Evolutionary conservation across 2,888 invertebrate species (phyloP), one percentile per base, ranked within the genome.

Genomic region (Patella caerulea): DNA sequence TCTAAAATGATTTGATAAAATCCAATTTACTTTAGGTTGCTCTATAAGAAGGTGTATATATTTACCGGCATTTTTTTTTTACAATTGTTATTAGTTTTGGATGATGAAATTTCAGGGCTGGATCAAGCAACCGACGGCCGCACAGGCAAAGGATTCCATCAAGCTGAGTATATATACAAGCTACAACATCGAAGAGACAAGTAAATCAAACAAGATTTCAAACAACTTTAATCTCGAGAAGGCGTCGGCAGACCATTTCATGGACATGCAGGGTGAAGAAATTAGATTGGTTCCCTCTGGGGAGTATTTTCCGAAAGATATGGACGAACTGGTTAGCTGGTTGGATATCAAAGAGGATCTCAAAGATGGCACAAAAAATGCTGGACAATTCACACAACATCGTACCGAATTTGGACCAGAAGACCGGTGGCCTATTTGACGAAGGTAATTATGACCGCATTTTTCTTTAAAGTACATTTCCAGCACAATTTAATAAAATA

Each of bases 351-450:
- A 81, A 78, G 83, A 59, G 34, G 79, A 76, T 15, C 55, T 72
- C 70, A 78, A 84, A 75, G 70, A 59, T 78, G 77, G 73, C 65
- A 76, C 71, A 70, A 81, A 84, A 19, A 76, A 79, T 72, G 72
- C 73, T 71, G 72, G 71, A 77, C 82, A 79, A 80, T 84, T 84
- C 79, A 83, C 84, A 85, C 85, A 85, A 77, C 84, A 84, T 65
- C 87, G 83, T 85, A 81, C 85, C 83, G 86, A 88, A 86, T 86
- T 88, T 81, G 85, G 85, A 79, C 83, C 88, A 82, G 87, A 89
- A 87, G 85, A 86, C 83, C 76, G 84, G 87, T 89, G 88, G 89
- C 88, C 88, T 87, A 85, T 89, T 89, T 89, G 85, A 88, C 88
- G 84, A 79, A 79, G 87, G 89, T 89, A 81, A 81, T 45, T 45